Percentiles rank a stretch among this genome's conserved stretches.
phyloP scores from a whole-genome alignment of 2,113 vertebrate species.

The Trochalopteron elliotii region DNA sequence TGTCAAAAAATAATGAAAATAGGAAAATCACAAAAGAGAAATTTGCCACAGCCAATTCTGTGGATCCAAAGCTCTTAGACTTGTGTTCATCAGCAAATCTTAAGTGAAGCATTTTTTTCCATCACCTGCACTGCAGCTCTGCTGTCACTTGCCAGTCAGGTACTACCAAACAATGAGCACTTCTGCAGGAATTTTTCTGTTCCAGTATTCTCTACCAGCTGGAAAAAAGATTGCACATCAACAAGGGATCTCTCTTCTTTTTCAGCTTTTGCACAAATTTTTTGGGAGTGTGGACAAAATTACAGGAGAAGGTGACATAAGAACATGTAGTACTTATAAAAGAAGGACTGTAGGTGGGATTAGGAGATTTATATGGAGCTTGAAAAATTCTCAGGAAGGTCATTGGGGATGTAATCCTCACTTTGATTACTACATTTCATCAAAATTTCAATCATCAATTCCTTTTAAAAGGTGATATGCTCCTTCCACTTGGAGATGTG shows the following conservation, averaged over 20 bases:
- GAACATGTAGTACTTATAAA: background rate
- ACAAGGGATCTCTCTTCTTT: background rate
- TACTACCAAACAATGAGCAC: background rate
- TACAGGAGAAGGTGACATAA: constrained; percentile 20
- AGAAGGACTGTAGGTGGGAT: background rate
- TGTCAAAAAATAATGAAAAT: constrained; percentile 65
- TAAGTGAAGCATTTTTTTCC: background rate
- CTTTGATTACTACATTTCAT: constrained; percentile 7
- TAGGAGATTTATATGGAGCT: background rate
- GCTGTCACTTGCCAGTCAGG: background rate
- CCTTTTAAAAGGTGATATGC: background rate
- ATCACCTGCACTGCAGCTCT: background rate
- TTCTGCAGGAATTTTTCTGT: background rate
- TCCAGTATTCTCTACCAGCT: background rate
- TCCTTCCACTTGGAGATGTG: constrained; percentile 13
- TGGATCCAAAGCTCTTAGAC: background rate
- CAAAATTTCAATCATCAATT: constrained; percentile 39
- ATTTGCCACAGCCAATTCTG: background rate
- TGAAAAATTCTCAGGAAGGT: constrained; percentile 15
- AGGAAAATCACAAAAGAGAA: constrained; percentile 35
- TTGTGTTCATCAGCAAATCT: constrained; percentile 7
- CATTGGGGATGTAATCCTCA: background rate
- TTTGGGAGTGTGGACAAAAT: background rate
- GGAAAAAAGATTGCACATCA: background rate
- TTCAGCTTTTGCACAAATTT: background rate